Base-by-base conservation (phyloP, 2,113 vertebrate species). In the Myotis yumanensis region DNA sequence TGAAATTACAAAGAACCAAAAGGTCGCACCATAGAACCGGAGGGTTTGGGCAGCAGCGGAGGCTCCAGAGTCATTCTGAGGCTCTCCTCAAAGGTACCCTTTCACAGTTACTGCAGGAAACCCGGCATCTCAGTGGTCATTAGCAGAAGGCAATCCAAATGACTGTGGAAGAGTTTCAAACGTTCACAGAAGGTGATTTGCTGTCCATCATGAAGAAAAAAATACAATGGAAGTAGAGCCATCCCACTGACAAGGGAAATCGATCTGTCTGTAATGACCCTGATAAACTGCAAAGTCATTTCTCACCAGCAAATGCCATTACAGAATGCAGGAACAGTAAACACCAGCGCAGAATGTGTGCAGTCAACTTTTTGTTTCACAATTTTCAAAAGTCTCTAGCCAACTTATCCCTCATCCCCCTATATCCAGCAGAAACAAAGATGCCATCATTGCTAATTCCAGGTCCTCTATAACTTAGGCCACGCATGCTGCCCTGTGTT, bases 111-210 rank as follows among this genome's bases (percentile, higher is more conserved):
- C 87, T 89, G 59, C 64, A 64, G 72, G 88, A 96, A 92, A 46
- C 15, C 73, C 66, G 69, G 9, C 69, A 92, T 95, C 95, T 94
- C 57, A 54, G 15, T 82, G 71, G 57, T 89, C 91, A 91, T 95
- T 94, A 96, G 86, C 51, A 94, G 79, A 96, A 94, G 75, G 59
- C 73, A 89, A 95, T 92, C 85, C 90, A 93, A 40, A 91, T 87
- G 62, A 83, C 30, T 84, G 7, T 76, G 52, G n/a, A 94, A 90
- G 18, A 76, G 73, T 81, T 71, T 94, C 86, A 95, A 68, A 59
- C 75, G 86, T 12, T 80, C 79, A 83, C 23, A 91, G 73, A 88
- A 91, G 91, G 86, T 37, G 57, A 79, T 40, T 91, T 89, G 84
- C 48, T 89, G 79, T 94, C 77, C 71, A 25, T 77, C 16, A 57